phyloP scores from a whole-genome alignment of 2,888 invertebrate species.

The Tiliacea citrago region DNA sequence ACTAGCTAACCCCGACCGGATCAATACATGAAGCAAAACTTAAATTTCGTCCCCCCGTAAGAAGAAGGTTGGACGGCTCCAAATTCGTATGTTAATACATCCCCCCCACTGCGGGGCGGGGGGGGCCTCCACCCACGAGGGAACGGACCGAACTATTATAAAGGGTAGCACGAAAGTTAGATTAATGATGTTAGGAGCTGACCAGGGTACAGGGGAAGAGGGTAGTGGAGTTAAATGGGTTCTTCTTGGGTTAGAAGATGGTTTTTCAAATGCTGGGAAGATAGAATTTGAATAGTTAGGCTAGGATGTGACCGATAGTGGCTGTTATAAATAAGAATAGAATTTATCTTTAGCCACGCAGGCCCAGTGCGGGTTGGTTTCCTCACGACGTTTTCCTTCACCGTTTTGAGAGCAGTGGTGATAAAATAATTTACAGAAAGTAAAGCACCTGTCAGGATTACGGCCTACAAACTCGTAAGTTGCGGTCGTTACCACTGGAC shows the following conservation, averaged over 20 bases:
- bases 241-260: constrained; percentile 18
- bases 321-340: background rate
- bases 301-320: too few relatives aligned
- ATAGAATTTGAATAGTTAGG: background rate
- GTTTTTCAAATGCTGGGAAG: background rate
- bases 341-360: background rate
- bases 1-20: constrained; percentile 82
- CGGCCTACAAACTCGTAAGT: too few relatives aligned
- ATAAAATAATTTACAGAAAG: too few relatives aligned
- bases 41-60: constrained; percentile 88
- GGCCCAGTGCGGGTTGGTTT: too few relatives aligned
- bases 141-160: constrained; percentile 90
- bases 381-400: too few relatives aligned
- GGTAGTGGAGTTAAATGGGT: constrained; percentile 58
- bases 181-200: constrained; percentile 91
- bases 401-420: too few relatives aligned
- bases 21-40: constrained; percentile 89
- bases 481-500: too few relatives aligned
- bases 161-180: constrained; percentile 91
- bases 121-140: constrained; percentile 77
- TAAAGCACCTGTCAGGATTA: too few relatives aligned
- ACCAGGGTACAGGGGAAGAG: constrained; percentile 79
- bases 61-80: constrained; percentile 87
- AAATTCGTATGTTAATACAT: constrained; percentile 90
- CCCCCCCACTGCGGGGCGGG: constrained; percentile 71